phyloP scores from a whole-genome alignment of 2,797 vertebrate species.

The Anas bahamensis region DNA sequence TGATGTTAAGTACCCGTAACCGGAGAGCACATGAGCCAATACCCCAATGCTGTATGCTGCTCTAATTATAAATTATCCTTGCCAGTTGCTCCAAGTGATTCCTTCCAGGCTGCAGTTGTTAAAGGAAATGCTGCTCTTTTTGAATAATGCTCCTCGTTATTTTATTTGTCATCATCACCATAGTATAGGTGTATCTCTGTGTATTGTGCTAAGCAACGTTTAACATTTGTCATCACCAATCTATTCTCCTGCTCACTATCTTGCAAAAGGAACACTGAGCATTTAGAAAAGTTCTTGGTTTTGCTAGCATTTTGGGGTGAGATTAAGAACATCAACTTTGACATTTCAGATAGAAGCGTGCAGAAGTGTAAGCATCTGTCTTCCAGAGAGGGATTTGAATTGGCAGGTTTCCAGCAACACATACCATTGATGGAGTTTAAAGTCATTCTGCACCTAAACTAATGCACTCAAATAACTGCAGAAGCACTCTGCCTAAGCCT shows the following conservation, averaged over 20 bases:
- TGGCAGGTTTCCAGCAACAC: neutral
- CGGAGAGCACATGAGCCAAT: neutral
- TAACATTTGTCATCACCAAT: neutral
- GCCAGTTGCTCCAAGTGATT: neutral
- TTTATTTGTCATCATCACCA: neutral
- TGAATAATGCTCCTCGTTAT: rapidly evolving
- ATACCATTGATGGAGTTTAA: neutral
- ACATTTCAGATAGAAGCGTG: neutral
- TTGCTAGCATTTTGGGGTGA: neutral
- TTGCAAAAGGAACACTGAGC: neutral
- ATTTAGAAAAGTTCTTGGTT: rapidly evolving
- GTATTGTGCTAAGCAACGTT: neutral
- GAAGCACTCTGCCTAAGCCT: neutral
- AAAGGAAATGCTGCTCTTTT: neutral
- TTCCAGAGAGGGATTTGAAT: neutral
- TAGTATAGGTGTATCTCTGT: neutral
- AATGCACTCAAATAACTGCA: neutral
- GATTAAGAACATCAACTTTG: neutral
- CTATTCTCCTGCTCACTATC: neutral
- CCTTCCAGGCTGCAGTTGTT: neutral
- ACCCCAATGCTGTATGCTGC: neutral
- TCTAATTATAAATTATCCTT: neutral
- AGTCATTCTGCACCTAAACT: neutral
- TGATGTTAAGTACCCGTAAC: neutral
- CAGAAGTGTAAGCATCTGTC: neutral